phyloP scores from a whole-genome alignment of 2,797 vertebrate species.

The Phalanger gymnotis region DNA sequence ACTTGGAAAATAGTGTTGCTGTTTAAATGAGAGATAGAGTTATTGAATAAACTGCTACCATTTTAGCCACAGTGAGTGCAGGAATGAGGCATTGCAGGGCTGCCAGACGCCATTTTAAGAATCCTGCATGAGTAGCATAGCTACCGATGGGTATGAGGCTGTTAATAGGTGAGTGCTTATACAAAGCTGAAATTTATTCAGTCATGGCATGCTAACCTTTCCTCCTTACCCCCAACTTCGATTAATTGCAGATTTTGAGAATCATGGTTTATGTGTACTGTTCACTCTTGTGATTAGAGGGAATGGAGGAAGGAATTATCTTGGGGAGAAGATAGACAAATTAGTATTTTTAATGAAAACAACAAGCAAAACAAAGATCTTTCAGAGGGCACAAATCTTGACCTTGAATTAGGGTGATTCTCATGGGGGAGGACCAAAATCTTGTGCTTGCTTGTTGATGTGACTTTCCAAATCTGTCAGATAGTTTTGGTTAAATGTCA shows the following conservation, averaged over 20 bases:
- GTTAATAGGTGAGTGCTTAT: conserved; percentile 90
- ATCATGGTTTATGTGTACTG: conserved; percentile 82
- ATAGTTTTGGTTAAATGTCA: conserved; percentile 86
- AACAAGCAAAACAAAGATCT: conserved; percentile 71
- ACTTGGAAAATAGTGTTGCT: conserved; percentile 79
- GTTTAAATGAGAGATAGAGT: conserved; percentile 81
- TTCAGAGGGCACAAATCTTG: conserved; percentile 78
- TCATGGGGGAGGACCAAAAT: conserved; percentile 71
- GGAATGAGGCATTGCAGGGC: conserved; percentile 87
- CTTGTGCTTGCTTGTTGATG: conserved; percentile 79
- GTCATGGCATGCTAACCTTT: conserved; percentile 85
- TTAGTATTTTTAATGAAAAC: conserved; percentile 76
- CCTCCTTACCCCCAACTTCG: conserved; percentile 75
- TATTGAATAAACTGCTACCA: conserved; percentile 89
- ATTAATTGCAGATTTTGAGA: conserved; percentile 84
- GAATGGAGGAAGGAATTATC: conserved; percentile 76
- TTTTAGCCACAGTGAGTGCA: conserved; percentile 88
- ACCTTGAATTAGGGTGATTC: conserved; percentile 76
- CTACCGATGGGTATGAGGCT: conserved; percentile 89
- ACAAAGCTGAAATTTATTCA: conserved; percentile 85
- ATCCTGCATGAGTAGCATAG: conserved; percentile 90
- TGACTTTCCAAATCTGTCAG: conserved; percentile 83
- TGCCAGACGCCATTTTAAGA: conserved; percentile 91
- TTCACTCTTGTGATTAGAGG: conserved; percentile 78
- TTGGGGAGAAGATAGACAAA: conserved; percentile 80